Percentiles rank a stretch among this genome's conserved stretches.
Evolutionary conservation across 2,113 vertebrate species (phyloP).

Genomic region (Meles meles): DNA sequence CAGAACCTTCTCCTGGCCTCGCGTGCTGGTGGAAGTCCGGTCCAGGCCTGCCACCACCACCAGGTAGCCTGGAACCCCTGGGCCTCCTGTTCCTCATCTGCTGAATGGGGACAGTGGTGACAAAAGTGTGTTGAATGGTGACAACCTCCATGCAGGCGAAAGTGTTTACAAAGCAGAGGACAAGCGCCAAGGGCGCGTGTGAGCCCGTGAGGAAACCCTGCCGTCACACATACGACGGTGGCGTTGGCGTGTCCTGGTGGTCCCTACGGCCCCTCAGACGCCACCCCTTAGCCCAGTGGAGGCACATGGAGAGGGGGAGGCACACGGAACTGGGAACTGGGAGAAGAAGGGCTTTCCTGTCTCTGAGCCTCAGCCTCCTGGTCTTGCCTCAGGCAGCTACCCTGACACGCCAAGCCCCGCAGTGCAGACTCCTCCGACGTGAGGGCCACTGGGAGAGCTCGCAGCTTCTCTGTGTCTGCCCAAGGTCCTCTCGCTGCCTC

Average conservation of each 20-base stretch:
- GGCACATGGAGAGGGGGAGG: background rate
- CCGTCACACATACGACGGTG: accelerated
- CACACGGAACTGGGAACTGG: accelerated
- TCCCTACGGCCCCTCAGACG: accelerated
- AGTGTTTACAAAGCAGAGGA: background rate
- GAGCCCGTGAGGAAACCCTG: background rate
- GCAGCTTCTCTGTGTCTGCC: background rate
- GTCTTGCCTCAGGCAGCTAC: background rate
- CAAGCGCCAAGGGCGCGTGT: accelerated
- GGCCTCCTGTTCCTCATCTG: background rate
- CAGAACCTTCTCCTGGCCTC: no score
- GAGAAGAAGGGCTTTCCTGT: background rate
- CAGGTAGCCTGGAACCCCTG: no score
- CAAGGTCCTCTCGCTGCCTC: background rate
- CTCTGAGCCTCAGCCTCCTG: background rate
- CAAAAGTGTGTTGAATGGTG: background rate
- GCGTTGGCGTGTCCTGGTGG: accelerated
- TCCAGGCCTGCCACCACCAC: background rate
- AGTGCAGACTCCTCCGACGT: background rate
- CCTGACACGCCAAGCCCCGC: background rate
- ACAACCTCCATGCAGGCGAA: background rate
- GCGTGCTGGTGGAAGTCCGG: accelerated
- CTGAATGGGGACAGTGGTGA: background rate
- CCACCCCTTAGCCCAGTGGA: background rate
- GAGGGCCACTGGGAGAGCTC: no score